Base-by-base conservation (phyloP, 2,888 invertebrate species). In the Xestoiulus laeticollis region DNA sequence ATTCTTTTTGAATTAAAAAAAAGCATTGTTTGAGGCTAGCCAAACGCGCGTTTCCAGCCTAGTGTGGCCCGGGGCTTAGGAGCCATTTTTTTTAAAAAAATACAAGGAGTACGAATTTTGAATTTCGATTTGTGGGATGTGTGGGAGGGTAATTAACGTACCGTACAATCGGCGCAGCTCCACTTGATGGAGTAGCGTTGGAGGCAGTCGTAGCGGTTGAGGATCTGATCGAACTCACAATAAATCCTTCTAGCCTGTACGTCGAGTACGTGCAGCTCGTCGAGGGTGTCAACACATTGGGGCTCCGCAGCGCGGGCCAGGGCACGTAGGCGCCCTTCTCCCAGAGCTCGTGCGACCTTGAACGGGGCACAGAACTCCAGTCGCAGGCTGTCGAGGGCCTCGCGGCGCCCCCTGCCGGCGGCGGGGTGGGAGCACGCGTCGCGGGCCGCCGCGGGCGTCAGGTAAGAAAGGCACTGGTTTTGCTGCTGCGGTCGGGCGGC, bases 131-230 rank as follows among this genome's bases (percentile, higher is more conserved):
- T n/a, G n/a, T n/a, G n/a, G n/a, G n/a, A n/a, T n/a, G n/a, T n/a
- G 38, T 0, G 2, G 8, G 38, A 8, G 38, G 38, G 38, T 38
- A 8, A 0, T 68, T 3, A 8, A 53, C 89, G 89, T 88, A 90
- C 90, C 89, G 89, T 89, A 86, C 90, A 90, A 89, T 90, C 89
- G 59, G 88, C 85, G 89, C 90, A 90, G 86, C 87, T 89, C 90
- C 90, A 90, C 78, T 89, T 89, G 88, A 90, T 90, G 33, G 90
- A 90, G 89, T 90, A 90, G 83, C 89, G 89, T 87, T 89, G 90
- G 84, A 90, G 88, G 88, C 90, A 90, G 88, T 90, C 90, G 89
- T 90, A 90, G 84, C 90, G 88, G 59, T 89, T 88, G 43, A 90
- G 88, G 32, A 90, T 87, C 87, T 89, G 88, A 38, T 88, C 88